phyloP scores from a whole-genome alignment of 2,113 vertebrate genomes.

The Notothenia coriiceps region DNA sequence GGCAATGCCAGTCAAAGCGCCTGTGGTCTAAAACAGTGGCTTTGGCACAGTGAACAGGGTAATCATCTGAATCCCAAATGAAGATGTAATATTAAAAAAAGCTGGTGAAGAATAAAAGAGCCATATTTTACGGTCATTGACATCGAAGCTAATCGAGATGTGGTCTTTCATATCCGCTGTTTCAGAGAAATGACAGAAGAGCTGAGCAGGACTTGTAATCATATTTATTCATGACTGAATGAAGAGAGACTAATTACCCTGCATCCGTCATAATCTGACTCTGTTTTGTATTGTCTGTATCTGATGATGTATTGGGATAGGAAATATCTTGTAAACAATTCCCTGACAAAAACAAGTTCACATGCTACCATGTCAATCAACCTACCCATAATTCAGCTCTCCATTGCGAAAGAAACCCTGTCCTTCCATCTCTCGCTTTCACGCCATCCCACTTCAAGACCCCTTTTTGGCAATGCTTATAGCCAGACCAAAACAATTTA shows the following conservation, averaged over 20 bases:
- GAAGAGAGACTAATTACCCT: conserved; percentile 14
- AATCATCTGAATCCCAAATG: conserved; percentile 36
- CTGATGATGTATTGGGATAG: not conserved
- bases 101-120: conserved; percentile 8
- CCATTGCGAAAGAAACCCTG: conserved; percentile 37
- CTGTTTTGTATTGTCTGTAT: conserved; percentile 1
- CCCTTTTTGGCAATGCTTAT: conserved; percentile 57
- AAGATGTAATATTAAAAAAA: conserved; percentile 36
- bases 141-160: not conserved
- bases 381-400: conserved; percentile 43
- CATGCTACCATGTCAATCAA: conserved; percentile 30
- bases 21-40: conserved; percentile 46
- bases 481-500: conserved; percentile 75
- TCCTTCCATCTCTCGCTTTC: conserved; percentile 46
- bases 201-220: not conserved
- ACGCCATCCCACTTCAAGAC: conserved; percentile 66
- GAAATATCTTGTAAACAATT: conserved; percentile 25
- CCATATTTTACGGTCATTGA: conserved; percentile 1
- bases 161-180: not conserved
- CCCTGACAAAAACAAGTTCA: conserved; percentile 13
- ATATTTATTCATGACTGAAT: conserved; percentile 7
- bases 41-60: not conserved
- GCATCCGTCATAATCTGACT: conserved; percentile 5
- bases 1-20: not conserved
- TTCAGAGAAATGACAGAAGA: conserved; percentile 7